Evolutionary conservation across 2,113 vertebrate species (phyloP).

Genomic region (Isurus oxyrinchus): DNA sequence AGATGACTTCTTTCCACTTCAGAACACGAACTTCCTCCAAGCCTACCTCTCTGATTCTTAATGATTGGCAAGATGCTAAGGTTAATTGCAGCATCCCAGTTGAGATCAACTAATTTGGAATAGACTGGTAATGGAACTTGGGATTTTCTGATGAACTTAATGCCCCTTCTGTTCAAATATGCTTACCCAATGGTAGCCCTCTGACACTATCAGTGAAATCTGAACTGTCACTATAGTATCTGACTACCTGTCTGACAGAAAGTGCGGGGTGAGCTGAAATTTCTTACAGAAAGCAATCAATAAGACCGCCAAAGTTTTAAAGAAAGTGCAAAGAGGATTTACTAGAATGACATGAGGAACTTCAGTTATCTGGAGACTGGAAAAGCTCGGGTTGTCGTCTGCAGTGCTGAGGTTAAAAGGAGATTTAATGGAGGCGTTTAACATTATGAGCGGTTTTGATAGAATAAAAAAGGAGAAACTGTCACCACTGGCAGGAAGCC

Average conservation of each 20-base stretch:
- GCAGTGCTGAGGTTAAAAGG: neutral
- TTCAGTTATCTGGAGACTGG: neutral
- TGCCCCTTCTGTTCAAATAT: neutral
- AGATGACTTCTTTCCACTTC: neutral
- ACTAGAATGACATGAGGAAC: neutral
- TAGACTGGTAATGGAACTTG: neutral
- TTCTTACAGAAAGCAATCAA: neutral
- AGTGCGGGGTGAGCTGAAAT: neutral
- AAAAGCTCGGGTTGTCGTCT: neutral
- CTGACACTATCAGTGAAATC: neutral
- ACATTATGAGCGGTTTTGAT: neutral
- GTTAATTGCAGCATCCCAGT: neutral
- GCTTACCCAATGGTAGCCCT: neutral
- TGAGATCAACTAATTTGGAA: neutral
- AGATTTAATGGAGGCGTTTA: neutral
- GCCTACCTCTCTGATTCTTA: neutral
- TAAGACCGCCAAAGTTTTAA: neutral
- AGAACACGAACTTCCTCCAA: neutral
- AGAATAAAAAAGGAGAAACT: neutral
- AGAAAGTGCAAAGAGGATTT: neutral
- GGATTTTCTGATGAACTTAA: neutral
- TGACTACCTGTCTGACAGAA: neutral
- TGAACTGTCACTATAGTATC: neutral
- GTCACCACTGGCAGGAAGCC: neutral
- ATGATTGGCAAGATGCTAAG: neutral